Evolutionary conservation across 2,888 invertebrate species (phyloP), one percentile per base, ranked within the genome.

Genomic region (Chironomus riparius): DNA sequence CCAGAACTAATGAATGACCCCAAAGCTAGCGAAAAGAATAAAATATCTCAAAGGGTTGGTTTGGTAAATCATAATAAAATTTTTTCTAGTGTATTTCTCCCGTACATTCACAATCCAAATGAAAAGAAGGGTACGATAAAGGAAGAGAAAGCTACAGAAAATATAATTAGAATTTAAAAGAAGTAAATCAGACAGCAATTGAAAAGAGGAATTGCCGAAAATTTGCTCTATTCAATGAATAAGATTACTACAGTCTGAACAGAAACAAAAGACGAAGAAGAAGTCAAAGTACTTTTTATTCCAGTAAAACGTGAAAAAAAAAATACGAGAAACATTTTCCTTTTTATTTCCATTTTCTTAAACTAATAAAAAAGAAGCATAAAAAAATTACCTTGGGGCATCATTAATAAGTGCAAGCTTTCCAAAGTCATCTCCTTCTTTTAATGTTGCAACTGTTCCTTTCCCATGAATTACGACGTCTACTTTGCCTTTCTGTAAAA

Each of bases 361-460:
- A 13, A 15, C 56, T 56, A 47, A 70, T 69, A 75, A 38, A n/a
- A 65, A 73, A 38, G 10, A 61, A 73, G 13, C 77, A 50, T 15
- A 75, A 70, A 61, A 21, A 21, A 50, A 21, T 73, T 84, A 91
- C 91, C 92, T 89, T 62, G 93, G 93, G 74, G 92, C 91, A 85
- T 93, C 92, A 83, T 93, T 94, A 79, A 94, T 91, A 79, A 94
- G 86, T 68, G 93, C 93, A 79, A 94, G 85, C 85, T 94, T 94
- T 73, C 94, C 94, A 83, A 94, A 94, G 84, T 94, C 94, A 84
- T 94, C 94, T 77, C 93, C 92, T 83, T 93, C 93, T 81, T 91
- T 90, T 56, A 94, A 85, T 65, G 91, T 91, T 79, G 92, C 92
- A 48, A 94, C 93, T 13, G 91, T 89, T 70, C 93, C 93, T 86